These are phyloP conservation scores for Xanthorhoe designata DNA, from an alignment of 2,888 invertebrate genomes.

Conservation along the genomic window DNA sequence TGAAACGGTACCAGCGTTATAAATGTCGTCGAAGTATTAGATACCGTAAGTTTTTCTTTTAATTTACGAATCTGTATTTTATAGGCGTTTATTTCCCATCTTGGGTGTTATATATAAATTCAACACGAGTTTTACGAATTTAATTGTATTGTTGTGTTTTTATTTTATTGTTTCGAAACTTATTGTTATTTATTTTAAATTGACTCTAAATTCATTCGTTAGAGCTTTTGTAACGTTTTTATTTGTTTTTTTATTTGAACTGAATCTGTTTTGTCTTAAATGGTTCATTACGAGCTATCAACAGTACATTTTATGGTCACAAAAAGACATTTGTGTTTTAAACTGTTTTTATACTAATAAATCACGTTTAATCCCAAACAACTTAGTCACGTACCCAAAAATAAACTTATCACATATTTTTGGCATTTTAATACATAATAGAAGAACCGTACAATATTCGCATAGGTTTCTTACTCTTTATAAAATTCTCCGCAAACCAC, in stretches of 20 bases:
- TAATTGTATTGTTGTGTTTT: conserved; percentile 39
- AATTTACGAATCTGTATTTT: conserved; percentile 41
- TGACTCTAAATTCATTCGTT: conserved; percentile 22
- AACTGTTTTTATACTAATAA: conserved; percentile 15
- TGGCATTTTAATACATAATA: conserved; percentile 17
- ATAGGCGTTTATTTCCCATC: conserved; percentile 31
- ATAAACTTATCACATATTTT: conserved; percentile 6
- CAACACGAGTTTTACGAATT: conserved; percentile 35
- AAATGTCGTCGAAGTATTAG: conserved; percentile 34
- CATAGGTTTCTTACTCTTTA: conserved; percentile 10
- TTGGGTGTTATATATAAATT: conserved; percentile 38
- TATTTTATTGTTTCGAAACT: conserved; percentile 19
- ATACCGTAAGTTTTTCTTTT: conserved; percentile 38
- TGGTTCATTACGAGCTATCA: conserved; percentile 15
- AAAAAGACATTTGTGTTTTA: conserved; percentile 11
- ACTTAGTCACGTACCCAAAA: background rate
- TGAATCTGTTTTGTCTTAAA: conserved; percentile 17
- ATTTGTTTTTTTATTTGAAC: conserved; percentile 28
- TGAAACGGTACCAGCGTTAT: conserved; percentile 33
- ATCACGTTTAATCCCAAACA: background rate
- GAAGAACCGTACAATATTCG: conserved; percentile 13
- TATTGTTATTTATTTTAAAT: conserved; percentile 36
- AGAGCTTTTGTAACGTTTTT: conserved; percentile 20
- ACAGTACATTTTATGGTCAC: conserved; percentile 20
- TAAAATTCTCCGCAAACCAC: conserved; percentile 23